These are phyloP conservation scores for Capra hircus DNA, from an alignment of 2,113 vertebrate genomes.

Conservation along the genomic window DNA sequence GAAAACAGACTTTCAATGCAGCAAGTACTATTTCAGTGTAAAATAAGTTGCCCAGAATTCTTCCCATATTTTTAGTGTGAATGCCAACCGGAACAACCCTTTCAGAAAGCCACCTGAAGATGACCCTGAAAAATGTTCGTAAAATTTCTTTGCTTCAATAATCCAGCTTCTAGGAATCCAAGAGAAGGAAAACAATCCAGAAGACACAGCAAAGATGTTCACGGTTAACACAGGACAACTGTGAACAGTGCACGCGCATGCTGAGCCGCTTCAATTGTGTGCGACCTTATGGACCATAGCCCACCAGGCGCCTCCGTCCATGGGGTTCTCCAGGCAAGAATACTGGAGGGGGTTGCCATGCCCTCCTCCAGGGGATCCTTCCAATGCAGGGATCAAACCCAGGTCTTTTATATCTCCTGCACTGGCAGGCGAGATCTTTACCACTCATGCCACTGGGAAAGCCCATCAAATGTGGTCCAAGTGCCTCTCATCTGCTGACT, in stretches of 20 bases:
- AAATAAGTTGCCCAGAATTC: background rate
- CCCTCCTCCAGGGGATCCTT: background rate
- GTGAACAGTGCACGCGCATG: accelerated
- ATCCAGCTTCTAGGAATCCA: background rate
- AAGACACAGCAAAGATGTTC: background rate
- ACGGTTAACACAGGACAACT: background rate
- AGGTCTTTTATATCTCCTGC: background rate
- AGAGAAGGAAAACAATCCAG: background rate
- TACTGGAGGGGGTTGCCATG: background rate
- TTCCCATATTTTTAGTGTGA: background rate
- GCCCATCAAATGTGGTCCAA: accelerated
- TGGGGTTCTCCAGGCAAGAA: background rate
- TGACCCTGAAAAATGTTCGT: background rate
- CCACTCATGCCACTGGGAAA: background rate
- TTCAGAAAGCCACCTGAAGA: background rate
- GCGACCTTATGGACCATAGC: background rate
- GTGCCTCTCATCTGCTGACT: background rate
- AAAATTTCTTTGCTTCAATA: background rate
- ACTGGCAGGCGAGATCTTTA: background rate
- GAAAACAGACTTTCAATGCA: background rate
- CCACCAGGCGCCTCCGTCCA: background rate
- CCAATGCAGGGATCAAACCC: background rate
- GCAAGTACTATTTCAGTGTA: background rate
- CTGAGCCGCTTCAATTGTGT: background rate
- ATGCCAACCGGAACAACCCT: background rate